phyloP scores from a whole-genome alignment of 2,113 vertebrate species.

The Lanius ludovicianus region DNA sequence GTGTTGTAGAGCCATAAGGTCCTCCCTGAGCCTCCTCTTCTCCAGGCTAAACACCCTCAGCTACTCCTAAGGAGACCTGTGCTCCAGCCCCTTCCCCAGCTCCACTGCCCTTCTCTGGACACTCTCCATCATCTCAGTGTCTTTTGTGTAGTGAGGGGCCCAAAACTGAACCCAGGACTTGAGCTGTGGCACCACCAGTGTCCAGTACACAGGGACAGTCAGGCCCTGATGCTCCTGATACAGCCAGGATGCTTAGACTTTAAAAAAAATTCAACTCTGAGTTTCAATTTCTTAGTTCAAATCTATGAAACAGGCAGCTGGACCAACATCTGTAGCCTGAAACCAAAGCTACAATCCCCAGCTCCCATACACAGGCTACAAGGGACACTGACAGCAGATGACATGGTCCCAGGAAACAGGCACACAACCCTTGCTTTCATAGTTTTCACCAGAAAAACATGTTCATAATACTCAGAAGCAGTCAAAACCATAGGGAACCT shows the following conservation, averaged over 20 bases:
- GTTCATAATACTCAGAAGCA: background rate
- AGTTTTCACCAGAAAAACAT: background rate
- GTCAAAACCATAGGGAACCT: background rate
- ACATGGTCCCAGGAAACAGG: background rate
- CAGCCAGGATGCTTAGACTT: background rate
- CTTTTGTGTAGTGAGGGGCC: background rate
- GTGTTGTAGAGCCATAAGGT: rapidly evolving
- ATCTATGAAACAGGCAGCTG: background rate
- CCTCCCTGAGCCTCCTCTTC: background rate
- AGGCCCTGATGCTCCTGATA: background rate
- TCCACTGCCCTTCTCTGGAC: background rate
- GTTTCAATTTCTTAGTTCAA: background rate
- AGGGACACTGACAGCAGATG: background rate
- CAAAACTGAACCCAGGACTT: background rate
- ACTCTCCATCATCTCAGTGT: background rate
- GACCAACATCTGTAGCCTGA: background rate
- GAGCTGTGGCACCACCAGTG: background rate
- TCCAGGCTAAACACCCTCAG: background rate
- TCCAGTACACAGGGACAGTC: rapidly evolving
- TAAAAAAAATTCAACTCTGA: background rate
- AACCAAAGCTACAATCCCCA: background rate
- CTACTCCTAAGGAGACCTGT: background rate
- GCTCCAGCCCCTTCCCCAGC: background rate
- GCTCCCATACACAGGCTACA: background rate
- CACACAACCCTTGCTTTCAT: background rate